Evolutionary conservation across 2,113 vertebrate species (phyloP).

Genomic region (Hemichromis elongatus): DNA sequence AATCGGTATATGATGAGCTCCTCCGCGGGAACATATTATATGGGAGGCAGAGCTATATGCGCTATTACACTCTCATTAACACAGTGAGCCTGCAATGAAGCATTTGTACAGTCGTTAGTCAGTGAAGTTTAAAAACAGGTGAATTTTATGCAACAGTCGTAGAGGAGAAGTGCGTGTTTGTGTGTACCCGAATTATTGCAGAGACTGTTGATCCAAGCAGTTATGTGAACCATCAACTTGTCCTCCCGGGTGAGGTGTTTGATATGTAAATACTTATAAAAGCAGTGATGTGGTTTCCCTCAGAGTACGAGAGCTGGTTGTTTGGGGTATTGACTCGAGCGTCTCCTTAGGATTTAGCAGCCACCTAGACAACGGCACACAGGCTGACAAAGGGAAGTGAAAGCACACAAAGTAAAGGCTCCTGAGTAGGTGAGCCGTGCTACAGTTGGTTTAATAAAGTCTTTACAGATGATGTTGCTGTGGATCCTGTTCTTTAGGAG

Average conservation of each 20-base stretch:
- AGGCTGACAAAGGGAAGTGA: constrained; percentile 6
- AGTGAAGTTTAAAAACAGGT: background rate
- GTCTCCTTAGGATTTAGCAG: background rate
- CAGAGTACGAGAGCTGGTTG: background rate
- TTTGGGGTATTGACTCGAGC: constrained; percentile 14
- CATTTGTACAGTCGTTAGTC: background rate
- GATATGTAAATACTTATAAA: constrained; percentile 38
- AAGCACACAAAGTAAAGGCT: background rate
- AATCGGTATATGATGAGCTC: background rate
- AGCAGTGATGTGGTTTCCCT: background rate
- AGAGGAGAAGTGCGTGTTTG: background rate
- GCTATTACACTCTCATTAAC: background rate
- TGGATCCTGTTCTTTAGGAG: background rate
- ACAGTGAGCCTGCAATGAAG: background rate
- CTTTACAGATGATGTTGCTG: background rate
- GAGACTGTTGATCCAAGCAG: background rate
- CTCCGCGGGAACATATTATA: background rate
- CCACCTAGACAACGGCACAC: constrained; percentile 41
- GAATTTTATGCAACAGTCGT: background rate
- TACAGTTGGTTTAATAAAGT: background rate
- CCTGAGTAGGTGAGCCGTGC: background rate
- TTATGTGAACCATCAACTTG: background rate
- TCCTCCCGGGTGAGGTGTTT: constrained; percentile 22
- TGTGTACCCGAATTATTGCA: background rate
- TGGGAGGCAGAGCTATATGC: background rate